These are phyloP conservation scores for Micromesistius poutassou DNA, from an alignment of 2,797 vertebrate genomes.

Conservation along the genomic window DNA sequence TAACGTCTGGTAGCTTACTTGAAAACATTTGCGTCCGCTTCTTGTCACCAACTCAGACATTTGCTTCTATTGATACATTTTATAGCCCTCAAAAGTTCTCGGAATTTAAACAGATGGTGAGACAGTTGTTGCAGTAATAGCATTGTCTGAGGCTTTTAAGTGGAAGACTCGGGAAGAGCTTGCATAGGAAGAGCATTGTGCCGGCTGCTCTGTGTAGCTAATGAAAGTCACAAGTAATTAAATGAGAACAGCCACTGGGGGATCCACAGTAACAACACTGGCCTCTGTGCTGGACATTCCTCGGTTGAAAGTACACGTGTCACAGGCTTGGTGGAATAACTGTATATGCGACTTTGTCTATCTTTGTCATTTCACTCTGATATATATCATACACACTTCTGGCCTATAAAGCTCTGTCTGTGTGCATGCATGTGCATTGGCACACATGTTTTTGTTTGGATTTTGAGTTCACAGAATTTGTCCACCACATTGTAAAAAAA, in stretches of 20 bases:
- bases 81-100: slow-evolving; percentile 8
- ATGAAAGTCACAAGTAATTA: slow-evolving; percentile 64
- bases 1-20: background rate
- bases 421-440: slow-evolving; percentile 3
- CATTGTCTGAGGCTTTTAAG: slow-evolving; percentile 33
- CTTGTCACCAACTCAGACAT: background rate
- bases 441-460: background rate
- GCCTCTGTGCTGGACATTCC: slow-evolving; percentile 28
- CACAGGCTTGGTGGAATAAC: slow-evolving; percentile 3
- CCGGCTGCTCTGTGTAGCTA: slow-evolving; percentile 39
- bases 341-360: slow-evolving; percentile 3
- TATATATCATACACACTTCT: background rate
- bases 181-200: slow-evolving; percentile 32
- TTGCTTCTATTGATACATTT: slow-evolving; percentile 3
- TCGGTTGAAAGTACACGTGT: slow-evolving; percentile 19
- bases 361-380: slow-evolving; percentile 13
- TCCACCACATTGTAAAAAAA: slow-evolving; percentile 1
- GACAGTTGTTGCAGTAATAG: slow-evolving; percentile 12
- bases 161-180: slow-evolving; percentile 22
- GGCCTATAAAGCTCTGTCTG: slow-evolving; percentile 1
- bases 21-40: background rate
- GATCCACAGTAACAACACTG: slow-evolving; percentile 23
- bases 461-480: slow-evolving; percentile 7
- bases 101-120: slow-evolving; percentile 5
- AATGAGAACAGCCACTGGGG: slow-evolving; percentile 42